Conservation (phyloP, 2,113 vertebrate genomes). For the Otocyon megalotis region DNA sequence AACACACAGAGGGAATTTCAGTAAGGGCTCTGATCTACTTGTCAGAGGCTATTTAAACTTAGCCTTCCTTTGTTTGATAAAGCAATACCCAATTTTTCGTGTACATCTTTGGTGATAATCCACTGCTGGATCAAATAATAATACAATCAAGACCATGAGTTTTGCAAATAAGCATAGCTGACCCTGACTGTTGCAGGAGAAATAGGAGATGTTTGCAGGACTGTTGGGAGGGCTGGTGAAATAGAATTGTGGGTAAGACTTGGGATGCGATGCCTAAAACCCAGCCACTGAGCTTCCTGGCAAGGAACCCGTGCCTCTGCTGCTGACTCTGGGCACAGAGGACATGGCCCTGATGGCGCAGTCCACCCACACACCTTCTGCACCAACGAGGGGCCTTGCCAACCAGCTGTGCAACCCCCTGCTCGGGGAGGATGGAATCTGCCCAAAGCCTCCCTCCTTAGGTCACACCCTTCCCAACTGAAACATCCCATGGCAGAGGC, state of each 20-base stretch:
- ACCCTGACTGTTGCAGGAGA: not conserved
- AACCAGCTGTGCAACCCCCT: not conserved
- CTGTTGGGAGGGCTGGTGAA: not conserved
- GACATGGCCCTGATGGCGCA: rapidly evolving
- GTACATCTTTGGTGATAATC: not conserved
- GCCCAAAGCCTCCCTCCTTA: not conserved
- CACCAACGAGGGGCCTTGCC: not conserved
- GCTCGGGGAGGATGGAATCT: not conserved
- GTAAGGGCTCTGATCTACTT: not conserved
- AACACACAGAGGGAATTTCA: not conserved
- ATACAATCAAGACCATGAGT: not conserved
- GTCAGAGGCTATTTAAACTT: not conserved
- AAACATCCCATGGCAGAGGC: not conserved
- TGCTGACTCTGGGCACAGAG: not conserved
- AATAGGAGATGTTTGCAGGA: not conserved
- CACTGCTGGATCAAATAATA: not conserved
- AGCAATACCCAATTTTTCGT: not conserved
- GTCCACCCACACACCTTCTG: not conserved
- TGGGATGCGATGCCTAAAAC: not conserved
- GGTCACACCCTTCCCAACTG: not conserved
- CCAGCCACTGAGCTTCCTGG: rapidly evolving
- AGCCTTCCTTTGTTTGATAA: constrained; percentile 10
- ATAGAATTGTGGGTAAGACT: no score
- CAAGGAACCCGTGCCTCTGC: not conserved
- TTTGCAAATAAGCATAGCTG: not conserved